Base-by-base conservation (phyloP, 92 coral and sea anemone genomes). In the Paragorgia papillata region DNA sequence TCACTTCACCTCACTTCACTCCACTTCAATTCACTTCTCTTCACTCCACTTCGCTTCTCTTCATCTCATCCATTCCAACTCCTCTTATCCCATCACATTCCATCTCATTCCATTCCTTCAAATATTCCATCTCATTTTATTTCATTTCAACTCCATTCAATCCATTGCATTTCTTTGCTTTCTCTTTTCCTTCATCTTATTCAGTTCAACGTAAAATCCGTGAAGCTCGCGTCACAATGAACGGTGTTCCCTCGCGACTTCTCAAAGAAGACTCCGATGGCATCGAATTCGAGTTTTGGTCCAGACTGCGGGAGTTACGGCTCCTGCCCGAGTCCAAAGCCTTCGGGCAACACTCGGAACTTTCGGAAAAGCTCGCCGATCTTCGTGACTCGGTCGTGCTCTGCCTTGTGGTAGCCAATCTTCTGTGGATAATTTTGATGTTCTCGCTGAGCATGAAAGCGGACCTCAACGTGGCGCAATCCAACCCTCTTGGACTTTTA, bases 271-370 rank as follows among this genome's bases (percentile, higher is more conserved):
- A 85, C 62, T 89, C 89, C 57, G 80, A 82, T 19, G 94, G 92
- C 9, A 37, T 25, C 6, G 97, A 93, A 73, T 82, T 57, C 77
- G 62, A 41, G 18, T 93, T 93, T 79, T 93, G 97, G 97, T 85
- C 83, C 37, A 79, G 86, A n/a, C 86, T 93, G 55, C 89, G 97
- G 21, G 80, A 82, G 55, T 83, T 86, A 0, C 87, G 97, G 34
- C 90, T 93, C 5, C 74, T 93, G 20, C 97, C 97, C 3, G 97
- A 93, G 60, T 90, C 97, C 43, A 92, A 93, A 34, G 80, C 89
- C 29, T 93, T 90, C 66, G 96, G 97, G 30, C 96, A 87, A 60
- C 88, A 86, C 26, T 77, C 89, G 33, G 97, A 93, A 69, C 91
- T 90, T 27, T 86, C 91, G 57, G 96, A 90, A 82, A 86, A 93